Base-by-base conservation (phyloP, 2,113 vertebrate species). In the Propithecus coquereli region DNA sequence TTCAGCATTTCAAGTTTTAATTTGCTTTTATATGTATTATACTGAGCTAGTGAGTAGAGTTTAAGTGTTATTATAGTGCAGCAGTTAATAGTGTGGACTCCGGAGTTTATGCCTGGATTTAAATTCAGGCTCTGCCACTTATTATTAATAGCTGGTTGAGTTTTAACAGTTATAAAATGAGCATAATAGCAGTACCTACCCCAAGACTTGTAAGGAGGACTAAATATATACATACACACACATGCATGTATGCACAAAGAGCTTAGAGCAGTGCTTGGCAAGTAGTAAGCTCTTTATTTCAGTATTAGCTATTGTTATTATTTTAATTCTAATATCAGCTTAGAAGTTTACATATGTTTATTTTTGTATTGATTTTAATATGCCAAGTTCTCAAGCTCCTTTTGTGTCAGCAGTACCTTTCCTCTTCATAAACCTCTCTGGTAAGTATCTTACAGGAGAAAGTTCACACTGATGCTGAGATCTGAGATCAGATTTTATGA, bases 401-500 rank as follows among this genome's bases (percentile, higher is more conserved):
- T 70, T 63, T 17, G 27, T 88, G 37, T 54, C 66, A 25, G 8
- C 6, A 81, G 9, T 81, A 81, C 22, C 12, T 50, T 94, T 89
- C 11, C 10, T 85, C 52, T 80, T 79, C 40, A 27, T 76, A 45
- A 80, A n/a, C 37, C n/a, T 70, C 11, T 66, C 32, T 87, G 23
- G 7, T 70, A 20, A 66, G 23, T 74, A 47, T 61, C 45, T 63
- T 88, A 27, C 0, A 81, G 50, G 27, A 94, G 30, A 25, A 80
- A 57, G 22, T 82, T 86, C 34, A 87, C 30, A 22, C 10, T 52
- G 20, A 50, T 83, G 27, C 27, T 87, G 47, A 59, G 50, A 17
- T 84, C 50, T 70, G 65, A 85, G 83, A 65, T 37, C 57, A 79
- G 40, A 83, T 80, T 82, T 96, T 92, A 43, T 96, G 57, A 80